Conservation (phyloP, 1,140 invertebrate genomes). For the Vanessa tameamea region DNA sequence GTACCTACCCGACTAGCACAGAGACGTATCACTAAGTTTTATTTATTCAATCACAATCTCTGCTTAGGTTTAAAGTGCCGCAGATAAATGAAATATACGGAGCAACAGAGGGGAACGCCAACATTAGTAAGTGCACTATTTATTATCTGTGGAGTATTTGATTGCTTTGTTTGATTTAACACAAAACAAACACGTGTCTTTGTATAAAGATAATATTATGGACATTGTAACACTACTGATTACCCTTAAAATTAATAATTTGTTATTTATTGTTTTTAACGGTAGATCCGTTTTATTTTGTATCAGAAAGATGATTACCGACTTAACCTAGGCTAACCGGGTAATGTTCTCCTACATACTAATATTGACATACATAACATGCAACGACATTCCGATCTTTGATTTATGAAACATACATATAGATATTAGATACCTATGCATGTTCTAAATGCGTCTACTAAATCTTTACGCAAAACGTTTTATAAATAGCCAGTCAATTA, state of each 20-base stretch:
- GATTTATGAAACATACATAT: no score
- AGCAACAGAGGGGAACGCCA: conserved; percentile 98
- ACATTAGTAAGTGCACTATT: conserved; percentile 86
- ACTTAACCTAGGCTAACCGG: no score
- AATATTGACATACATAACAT: no score
- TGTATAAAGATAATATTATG: background rate
- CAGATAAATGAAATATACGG: conserved; percentile 98
- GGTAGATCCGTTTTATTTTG: no score
- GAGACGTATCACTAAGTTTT: background rate
- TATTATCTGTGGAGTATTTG: conserved; percentile 6
- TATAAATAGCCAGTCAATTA: conserved; percentile 6
- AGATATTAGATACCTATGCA: no score
- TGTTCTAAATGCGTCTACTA: background rate
- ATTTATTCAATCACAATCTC: conserved; percentile 26
- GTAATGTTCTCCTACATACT: no score
- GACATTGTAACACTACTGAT: no score
- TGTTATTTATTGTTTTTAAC: no score
- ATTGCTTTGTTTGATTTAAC: conserved; percentile 7
- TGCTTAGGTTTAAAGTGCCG: conserved; percentile 92
- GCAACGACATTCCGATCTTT: no score
- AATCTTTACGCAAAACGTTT: conserved; percentile 1
- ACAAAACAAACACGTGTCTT: conserved; percentile 3
- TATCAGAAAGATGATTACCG: no score
- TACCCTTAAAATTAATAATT: no score
- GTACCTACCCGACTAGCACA: no score